Percentiles rank a stretch among this genome's conserved stretches.
These are phyloP conservation scores for Argya squamiceps DNA, from an alignment of 2,797 vertebrate species.

Conservation along the genomic window DNA sequence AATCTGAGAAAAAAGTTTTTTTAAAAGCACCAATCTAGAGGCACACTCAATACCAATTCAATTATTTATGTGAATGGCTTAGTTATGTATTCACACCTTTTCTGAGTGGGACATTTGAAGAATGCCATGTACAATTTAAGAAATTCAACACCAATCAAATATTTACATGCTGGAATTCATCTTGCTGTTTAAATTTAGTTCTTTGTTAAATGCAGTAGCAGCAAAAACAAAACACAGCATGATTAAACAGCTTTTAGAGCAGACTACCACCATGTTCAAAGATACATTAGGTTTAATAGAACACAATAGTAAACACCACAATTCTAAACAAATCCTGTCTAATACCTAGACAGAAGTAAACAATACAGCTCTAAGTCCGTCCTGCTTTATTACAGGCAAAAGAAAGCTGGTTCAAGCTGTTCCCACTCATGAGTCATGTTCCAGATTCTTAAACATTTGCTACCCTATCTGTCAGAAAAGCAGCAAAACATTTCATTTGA, in stretches of 20 bases:
- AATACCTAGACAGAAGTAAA: slow-evolving; percentile 8
- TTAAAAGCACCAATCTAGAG: background rate
- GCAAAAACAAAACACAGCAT: background rate
- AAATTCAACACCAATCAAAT: background rate
- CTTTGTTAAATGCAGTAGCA: background rate
- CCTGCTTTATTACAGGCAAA: slow-evolving; percentile 21
- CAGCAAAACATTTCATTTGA: slow-evolving; percentile 39
- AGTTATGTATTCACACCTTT: background rate
- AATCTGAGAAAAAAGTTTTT: background rate
- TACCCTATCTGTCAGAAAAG: slow-evolving; percentile 45
- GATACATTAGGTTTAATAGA: background rate
- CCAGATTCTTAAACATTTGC: slow-evolving; percentile 52
- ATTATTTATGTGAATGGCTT: background rate
- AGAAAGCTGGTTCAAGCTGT: slow-evolving; percentile 24
- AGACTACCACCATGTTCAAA: background rate
- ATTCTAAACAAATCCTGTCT: background rate
- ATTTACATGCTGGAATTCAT: background rate
- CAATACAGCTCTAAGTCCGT: background rate
- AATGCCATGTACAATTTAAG: background rate
- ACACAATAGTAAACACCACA: slow-evolving; percentile 2
- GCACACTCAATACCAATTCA: background rate
- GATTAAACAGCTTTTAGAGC: background rate
- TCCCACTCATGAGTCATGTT: slow-evolving; percentile 49
- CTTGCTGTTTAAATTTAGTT: background rate
- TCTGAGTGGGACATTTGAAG: background rate